Evolutionary conservation across 1,140 invertebrate genomes (phyloP).

Genomic region (Drosophila kohkoa): DNA sequence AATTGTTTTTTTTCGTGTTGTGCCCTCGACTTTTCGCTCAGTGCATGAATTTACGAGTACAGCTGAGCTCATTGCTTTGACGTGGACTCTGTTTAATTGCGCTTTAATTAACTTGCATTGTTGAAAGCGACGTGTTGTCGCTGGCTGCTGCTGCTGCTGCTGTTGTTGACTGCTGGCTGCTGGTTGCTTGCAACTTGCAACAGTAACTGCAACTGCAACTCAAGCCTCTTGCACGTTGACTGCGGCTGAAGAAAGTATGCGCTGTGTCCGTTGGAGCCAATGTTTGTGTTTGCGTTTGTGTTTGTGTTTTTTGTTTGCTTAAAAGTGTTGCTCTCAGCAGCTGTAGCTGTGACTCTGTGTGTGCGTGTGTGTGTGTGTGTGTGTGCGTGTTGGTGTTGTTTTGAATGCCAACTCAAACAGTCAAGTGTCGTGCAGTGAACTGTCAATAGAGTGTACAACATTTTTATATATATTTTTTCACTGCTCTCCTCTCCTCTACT

Average conservation of each 20-base stretch:
- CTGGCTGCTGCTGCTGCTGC: slow-evolving; percentile 32
- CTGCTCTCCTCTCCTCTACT: too few relatives aligned
- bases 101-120: slow-evolving; percentile 82
- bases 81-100: slow-evolving; percentile 70
- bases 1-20: background rate
- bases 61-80: slow-evolving; percentile 19
- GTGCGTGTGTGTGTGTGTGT: slow-evolving; percentile 31
- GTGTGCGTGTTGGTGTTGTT: slow-evolving; percentile 48
- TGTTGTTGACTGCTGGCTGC: slow-evolving; percentile 26
- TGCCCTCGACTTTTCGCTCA: slow-evolving; percentile 16
- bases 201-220: slow-evolving; percentile 2
- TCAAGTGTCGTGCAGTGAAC: slow-evolving; percentile 83
- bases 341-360: slow-evolving; percentile 29
- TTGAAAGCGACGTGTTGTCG: slow-evolving; percentile 74
- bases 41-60: slow-evolving; percentile 15
- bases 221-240: background rate
- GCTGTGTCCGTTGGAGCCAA: slow-evolving; percentile 21
- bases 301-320: slow-evolving; percentile 30
- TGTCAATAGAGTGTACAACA: slow-evolving; percentile 81
- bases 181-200: slow-evolving; percentile 6
- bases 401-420: slow-evolving; percentile 83
- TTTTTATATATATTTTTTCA: slow-evolving; percentile 19
- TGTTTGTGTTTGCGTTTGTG: slow-evolving; percentile 40
- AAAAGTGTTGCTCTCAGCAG: slow-evolving; percentile 43
- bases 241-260: slow-evolving; percentile 41